Base-by-base conservation (phyloP, 1,140 invertebrate genomes). In the Ceratina calcarata region DNA sequence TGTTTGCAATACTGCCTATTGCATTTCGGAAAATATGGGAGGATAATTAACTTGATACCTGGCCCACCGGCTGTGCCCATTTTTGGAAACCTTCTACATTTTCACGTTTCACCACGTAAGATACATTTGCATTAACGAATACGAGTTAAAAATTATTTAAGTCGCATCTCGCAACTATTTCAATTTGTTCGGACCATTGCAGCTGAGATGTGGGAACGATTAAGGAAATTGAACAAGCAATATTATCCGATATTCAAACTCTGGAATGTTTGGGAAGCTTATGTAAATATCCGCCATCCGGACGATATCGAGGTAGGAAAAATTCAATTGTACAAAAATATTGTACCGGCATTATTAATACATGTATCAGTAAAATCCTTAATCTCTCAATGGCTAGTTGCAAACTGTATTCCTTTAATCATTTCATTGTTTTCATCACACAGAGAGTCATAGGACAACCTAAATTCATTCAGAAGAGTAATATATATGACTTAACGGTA, bases 241-340 rank as follows among this genome's bases (percentile, higher is more conserved):
- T 88, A 89, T 81, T 91, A 91, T 78, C 89, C 90, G 10, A 88
- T 87, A 70, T 89, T 72, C 12, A 79, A 78, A 72, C 16, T 88
- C 15, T 89, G 83, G 83, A 18, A 61, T 24, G 70, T 83, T 10
- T 22, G 27, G 18, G 12, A 37, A 16, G 65, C 81, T 0, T 65
- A 76, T 0, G 13, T 90, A 8, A 79, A 82, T 75, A 65, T 87
- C 68, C 78, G 66, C 57, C 88, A 91, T 78, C 90, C 90, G 10
- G 82, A 90, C 16, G 89, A 91, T 70, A 58, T 86, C 0, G 86
- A 87, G 72, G 89, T 87, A 88, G 74, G 37, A 22, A 60, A 3
- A 20, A 3, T 22, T 22, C n/a, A 22, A 60, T 10, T 60, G 4
- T 60, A 10, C n/a, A 60, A 20, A 2, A 32, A 27, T 62, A 18